A percentile compares a stretch with the other conserved stretches of the same genome.
Conservation (phyloP, 2,113 vertebrate genomes). For the Glaucidium brasilianum region DNA sequence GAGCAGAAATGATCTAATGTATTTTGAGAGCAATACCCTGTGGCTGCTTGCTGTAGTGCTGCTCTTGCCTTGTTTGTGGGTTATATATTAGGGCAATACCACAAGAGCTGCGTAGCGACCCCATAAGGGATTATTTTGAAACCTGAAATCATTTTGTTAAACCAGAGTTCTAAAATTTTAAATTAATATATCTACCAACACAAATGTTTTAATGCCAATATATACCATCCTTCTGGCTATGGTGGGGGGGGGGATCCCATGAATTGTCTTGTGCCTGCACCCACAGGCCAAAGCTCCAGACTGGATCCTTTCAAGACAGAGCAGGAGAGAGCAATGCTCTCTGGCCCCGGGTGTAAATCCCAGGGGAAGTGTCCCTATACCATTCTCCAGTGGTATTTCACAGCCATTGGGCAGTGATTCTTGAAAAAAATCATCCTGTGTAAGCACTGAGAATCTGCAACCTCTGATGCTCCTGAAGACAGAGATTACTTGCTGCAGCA, state of each 20-base stretch:
- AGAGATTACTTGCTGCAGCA: background rate
- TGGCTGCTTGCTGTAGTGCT: rapidly evolving
- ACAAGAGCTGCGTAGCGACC: background rate
- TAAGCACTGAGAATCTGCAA: background rate
- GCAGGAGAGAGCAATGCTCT: background rate
- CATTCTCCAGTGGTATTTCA: background rate
- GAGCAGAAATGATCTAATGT: background rate
- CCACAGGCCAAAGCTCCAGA: background rate
- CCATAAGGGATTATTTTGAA: background rate
- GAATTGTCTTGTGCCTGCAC: background rate
- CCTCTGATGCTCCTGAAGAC: background rate
- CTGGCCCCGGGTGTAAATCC: background rate
- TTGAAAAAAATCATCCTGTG: background rate
- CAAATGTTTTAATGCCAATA: background rate
- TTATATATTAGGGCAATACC: background rate
- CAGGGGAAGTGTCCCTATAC: background rate
- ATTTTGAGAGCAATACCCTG: background rate
- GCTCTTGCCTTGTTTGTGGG: background rate
- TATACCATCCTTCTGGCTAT: background rate
- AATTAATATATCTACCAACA: background rate
- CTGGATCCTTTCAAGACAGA: background rate
- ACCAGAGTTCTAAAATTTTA: background rate
- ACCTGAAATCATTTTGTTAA: background rate
- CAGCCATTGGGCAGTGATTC: background rate
- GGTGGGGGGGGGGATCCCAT: rapidly evolving